Evolutionary conservation across 1,140 invertebrate genomes (phyloP).

Genomic region (Aphis gossypii): DNA sequence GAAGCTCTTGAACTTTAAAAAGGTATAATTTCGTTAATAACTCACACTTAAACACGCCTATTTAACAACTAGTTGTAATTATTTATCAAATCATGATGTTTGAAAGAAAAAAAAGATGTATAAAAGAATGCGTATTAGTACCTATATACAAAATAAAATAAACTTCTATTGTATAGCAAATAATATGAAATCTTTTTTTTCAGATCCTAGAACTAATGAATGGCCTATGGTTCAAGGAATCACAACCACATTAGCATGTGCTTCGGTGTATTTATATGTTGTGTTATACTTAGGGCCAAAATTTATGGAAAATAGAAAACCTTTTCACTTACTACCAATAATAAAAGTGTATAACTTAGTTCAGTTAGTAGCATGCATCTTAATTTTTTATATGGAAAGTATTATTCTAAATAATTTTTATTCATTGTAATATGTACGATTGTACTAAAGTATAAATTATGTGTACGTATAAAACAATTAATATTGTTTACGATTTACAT

Average conservation of each 20-base stretch:
- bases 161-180: not conserved
- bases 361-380: conserved; percentile 66
- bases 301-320: conserved; percentile 66
- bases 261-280: conserved; percentile 71
- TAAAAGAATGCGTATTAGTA: too few species aligned
- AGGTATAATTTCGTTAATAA: too few species aligned
- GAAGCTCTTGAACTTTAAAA: too few species aligned
- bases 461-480: not conserved
- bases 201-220: conserved; percentile 72
- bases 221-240: conserved; percentile 72
- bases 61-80: too few species aligned
- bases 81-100: too few species aligned
- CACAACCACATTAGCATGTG: conserved; percentile 67
- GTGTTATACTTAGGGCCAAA: conserved; percentile 78
- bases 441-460: not conserved
- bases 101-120: too few species aligned
- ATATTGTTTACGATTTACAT: not conserved
- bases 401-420: not conserved
- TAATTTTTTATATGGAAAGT: conserved; percentile 64
- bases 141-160: too few species aligned
- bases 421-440: not conserved
- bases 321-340: conserved; percentile 59
- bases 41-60: too few species aligned
- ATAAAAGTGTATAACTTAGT: conserved; percentile 68
- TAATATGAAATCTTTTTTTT: conserved; percentile 22